Evolutionary conservation across 2,797 vertebrate species (phyloP), one percentile per base, ranked within the genome.

Genomic region (Pelobates cultripes): DNA sequence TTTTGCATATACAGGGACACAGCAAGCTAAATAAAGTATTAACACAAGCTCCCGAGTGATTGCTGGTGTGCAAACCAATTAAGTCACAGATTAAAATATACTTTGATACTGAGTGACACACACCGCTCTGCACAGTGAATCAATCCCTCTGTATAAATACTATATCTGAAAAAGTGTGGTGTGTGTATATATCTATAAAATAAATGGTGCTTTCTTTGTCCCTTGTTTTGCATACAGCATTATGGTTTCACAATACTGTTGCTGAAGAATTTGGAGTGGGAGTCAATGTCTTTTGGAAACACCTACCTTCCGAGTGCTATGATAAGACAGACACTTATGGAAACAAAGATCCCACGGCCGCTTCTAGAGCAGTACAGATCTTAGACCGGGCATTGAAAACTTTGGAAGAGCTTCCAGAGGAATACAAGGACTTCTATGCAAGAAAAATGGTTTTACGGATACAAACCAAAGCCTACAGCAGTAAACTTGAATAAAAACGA

Each of bases 241-340:
- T 99, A 88, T 99, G 97, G 97, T 98, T 99, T 90, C 97, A 99
- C 78, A 99, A 98, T 89, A 96, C 97, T 3, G 88, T 95, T 78
- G 96, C 96, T 69, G 93, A 97, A 87, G 93, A 97, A 86, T 99
- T 98, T 86, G 97, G 96, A 60, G 95, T 99, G 40, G 97, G 96
- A 7, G 90, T 99, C 10, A 99, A 99, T 40, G 90, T 99, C 75
- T 99, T 99, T 87, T 99, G 97, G 98, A 96, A 94, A 71, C 96
- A 99, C 73, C 94, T 99, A 75, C 92, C 96, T 3, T 86, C 90
- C 0, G 92, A 95, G 76, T 94, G 89, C 86, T 99, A 98, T 6
- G 96, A 99, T 90, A 97, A 91, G 85, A 98, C 93, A 82, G 97
- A 99, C 84, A 96, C 94, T 0, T 98, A 99, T 0, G 97, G 97